phyloP scores from a whole-genome alignment of 2,113 vertebrate species.

The Campylomormyrus tamandua region DNA sequence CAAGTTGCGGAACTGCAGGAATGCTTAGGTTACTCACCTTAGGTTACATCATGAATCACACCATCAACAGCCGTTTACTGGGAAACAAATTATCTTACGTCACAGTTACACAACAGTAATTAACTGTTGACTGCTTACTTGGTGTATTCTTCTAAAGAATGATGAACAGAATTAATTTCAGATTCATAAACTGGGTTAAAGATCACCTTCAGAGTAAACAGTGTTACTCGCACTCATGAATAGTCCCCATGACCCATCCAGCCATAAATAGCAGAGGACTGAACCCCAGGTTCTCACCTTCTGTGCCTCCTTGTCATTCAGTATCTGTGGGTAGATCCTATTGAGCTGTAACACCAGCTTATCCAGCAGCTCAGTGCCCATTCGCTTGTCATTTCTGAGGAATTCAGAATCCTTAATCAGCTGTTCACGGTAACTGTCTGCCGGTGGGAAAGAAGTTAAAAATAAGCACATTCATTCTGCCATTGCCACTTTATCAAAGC shows the following conservation, averaged over 20 bases:
- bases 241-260: neutral
- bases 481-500: neutral
- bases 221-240: neutral
- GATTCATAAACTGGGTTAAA: neutral
- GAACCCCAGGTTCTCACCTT: conserved; percentile 57
- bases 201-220: neutral
- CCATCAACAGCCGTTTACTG: neutral
- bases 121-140: neutral
- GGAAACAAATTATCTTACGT: neutral
- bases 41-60: neutral
- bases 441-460: neutral
- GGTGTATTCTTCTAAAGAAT: neutral
- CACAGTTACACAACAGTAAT: neutral
- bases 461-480: neutral
- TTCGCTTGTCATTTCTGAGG: conserved; percentile 62
- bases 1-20: conserved; percentile 83
- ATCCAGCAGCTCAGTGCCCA: conserved; percentile 83
- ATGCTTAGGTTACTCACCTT: neutral
- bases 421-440: conserved; percentile 72
- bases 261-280: neutral
- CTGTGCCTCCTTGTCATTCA: conserved; percentile 84
- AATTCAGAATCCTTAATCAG: conserved; percentile 75
- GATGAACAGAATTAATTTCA: neutral
- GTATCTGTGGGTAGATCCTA: conserved; percentile 91
- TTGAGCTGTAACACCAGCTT: conserved; percentile 92